phyloP scores from a whole-genome alignment of 2,888 invertebrate species.

The Pristionchus entomophagus region DNA sequence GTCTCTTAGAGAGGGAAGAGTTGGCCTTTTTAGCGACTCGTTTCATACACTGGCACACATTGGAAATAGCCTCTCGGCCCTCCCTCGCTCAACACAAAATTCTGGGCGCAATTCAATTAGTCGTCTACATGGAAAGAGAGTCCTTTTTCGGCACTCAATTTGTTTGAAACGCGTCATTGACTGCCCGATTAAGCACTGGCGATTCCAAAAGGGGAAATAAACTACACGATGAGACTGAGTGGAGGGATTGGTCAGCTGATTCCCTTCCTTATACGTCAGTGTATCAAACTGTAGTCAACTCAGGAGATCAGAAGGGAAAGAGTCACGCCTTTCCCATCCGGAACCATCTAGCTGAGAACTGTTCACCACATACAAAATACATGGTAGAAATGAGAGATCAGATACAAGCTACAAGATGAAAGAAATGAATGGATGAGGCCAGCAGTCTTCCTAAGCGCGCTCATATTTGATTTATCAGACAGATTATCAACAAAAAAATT shows the following conservation, averaged over 20 bases:
- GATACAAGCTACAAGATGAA: too few species aligned
- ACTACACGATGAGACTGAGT: background rate
- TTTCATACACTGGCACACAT: background rate
- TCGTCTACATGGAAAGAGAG: conserved; percentile 22
- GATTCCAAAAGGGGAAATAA: background rate
- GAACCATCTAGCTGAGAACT: conserved; percentile 12
- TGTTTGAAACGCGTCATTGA: conserved; percentile 36
- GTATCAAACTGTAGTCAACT: background rate
- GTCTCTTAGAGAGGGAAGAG: background rate
- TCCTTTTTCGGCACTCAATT: conserved; percentile 39
- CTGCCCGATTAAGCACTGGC: background rate
- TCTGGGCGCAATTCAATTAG: conserved; percentile 16
- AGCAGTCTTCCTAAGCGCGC: too few species aligned
- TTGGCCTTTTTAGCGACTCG: conserved; percentile 19
- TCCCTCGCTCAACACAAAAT: conserved; percentile 30
- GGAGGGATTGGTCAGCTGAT: background rate
- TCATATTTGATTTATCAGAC: too few species aligned
- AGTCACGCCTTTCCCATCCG: background rate
- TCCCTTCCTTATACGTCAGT: background rate
- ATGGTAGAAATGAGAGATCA: background rate
- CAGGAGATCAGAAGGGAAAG: background rate
- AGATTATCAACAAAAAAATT: too few species aligned
- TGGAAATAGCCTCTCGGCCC: background rate
- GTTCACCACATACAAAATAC: background rate
- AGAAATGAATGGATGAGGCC: too few species aligned